Base-by-base conservation (phyloP, 2,888 invertebrate species). In the Bibio marci region DNA sequence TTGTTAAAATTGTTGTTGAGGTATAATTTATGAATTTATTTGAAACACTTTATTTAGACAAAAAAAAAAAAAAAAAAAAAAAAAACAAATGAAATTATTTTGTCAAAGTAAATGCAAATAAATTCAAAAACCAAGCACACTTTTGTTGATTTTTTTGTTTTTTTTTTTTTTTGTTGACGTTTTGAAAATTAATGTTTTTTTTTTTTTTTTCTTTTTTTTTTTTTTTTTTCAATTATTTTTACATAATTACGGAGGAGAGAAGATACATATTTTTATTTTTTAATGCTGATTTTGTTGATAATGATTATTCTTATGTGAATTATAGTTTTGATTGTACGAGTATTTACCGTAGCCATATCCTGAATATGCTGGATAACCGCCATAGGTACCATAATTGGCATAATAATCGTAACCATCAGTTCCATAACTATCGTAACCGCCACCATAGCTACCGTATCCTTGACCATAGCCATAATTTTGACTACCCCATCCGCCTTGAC, bases 321-420 rank as follows among this genome's bases (percentile, higher is more conserved):
- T 34, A 25, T 49, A 55, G 40, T 42, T 39, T 37, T 38, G 41
- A 45, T 44, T 44, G 33, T 45, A 43, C 36, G 42, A 44, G 46
- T 68, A 70, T 66, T 73, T 80, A 78, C 80, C 80, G 70, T 80
- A 80, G 71, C 76, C 76, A 67, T 80, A 80, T 68, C 76, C 77
- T 61, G 77, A 15, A 30, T 35, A 40, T 18, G 27, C 39, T 10
- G 30, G 30, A 34, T 39, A 73, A 68, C 79, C 79, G 66, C 79
- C 79, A 65, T 80, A 80, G 58, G 80, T 77, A 58, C 80, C 78
- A 65, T 80, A 80, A 54, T 76, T 72, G 65, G 80, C 76, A 55
- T 80, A 79, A 59, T 72, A 74, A 64, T 72, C 71, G 62, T 71
- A 71, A 55, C 76, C 75, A 52, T 77, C 75, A 54, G 73, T 71